Conservation (phyloP, 2,888 invertebrate species). For the Thymelicus acteon region DNA sequence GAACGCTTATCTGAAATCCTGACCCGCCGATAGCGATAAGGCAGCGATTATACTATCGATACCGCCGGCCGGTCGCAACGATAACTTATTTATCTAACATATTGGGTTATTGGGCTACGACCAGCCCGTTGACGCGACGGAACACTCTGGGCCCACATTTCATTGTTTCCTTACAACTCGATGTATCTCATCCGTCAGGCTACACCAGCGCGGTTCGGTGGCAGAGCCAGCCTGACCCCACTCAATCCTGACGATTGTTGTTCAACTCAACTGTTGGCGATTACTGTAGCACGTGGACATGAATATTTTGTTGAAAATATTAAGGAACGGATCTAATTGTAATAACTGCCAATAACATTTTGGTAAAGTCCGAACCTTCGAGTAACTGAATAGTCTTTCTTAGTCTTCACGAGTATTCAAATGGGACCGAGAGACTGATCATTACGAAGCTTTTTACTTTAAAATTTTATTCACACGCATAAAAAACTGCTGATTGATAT, state of each 20-base stretch:
- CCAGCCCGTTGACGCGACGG: not conserved
- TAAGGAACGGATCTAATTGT: not conserved
- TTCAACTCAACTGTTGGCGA: conserved; percentile 1
- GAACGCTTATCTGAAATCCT: conserved; percentile 25
- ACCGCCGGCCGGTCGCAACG: not conserved
- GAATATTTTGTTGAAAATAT: not conserved
- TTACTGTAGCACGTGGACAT: not conserved
- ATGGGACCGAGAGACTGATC: not conserved
- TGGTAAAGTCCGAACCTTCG: too few species aligned
- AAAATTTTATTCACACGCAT: not conserved
- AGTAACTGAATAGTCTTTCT: not conserved
- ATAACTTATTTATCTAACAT: conserved; percentile 2
- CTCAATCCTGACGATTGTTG: too few species aligned
- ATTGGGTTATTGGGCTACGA: not conserved
- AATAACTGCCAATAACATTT: too few species aligned
- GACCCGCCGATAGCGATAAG: conserved; percentile 23
- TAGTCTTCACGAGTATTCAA: not conserved
- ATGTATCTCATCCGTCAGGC: too few species aligned
- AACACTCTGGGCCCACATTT: too few species aligned
- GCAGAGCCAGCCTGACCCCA: too few species aligned
- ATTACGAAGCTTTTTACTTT: not conserved
- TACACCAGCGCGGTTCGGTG: too few species aligned
- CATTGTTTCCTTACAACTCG: too few species aligned
- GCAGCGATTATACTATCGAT: conserved; percentile 16
- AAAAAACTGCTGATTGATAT: conserved; percentile 1